These are phyloP conservation scores for Australoheros facetus DNA, from an alignment of 2,797 vertebrate species.

Conservation along the genomic window DNA sequence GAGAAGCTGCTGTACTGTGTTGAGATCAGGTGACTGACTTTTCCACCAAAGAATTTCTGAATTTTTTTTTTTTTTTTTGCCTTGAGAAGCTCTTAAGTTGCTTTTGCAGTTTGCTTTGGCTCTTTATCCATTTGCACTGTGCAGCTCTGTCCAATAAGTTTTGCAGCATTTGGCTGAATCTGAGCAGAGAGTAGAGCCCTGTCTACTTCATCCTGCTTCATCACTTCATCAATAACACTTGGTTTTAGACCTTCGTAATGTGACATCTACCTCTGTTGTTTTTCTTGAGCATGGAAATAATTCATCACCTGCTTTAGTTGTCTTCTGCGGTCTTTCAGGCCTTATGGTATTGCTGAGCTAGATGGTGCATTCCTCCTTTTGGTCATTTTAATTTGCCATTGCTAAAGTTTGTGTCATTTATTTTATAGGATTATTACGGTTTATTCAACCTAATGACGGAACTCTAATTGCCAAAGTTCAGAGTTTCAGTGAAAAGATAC, in stretches of 20 bases:
- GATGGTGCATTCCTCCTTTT: background rate
- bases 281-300: background rate
- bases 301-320: background rate
- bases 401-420: accelerated
- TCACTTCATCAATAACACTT: background rate
- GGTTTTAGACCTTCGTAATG: background rate
- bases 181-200: background rate
- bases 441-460: too few relatives aligned
- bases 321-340: background rate
- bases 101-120: too few relatives aligned
- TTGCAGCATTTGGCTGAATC: background rate
- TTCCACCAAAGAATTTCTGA: background rate
- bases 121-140: background rate
- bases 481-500: too few relatives aligned
- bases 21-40: background rate
- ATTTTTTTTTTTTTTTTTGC: background rate
- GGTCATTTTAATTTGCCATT: background rate
- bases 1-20: accelerated
- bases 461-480: too few relatives aligned
- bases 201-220: background rate
- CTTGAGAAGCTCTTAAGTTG: background rate
- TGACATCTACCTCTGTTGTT: background rate
- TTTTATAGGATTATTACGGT: too few relatives aligned
- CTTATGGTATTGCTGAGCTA: background rate
- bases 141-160: background rate